These are phyloP conservation scores for Heterohyrax brucei DNA, from an alignment of 2,797 vertebrate species.

Conservation along the genomic window DNA sequence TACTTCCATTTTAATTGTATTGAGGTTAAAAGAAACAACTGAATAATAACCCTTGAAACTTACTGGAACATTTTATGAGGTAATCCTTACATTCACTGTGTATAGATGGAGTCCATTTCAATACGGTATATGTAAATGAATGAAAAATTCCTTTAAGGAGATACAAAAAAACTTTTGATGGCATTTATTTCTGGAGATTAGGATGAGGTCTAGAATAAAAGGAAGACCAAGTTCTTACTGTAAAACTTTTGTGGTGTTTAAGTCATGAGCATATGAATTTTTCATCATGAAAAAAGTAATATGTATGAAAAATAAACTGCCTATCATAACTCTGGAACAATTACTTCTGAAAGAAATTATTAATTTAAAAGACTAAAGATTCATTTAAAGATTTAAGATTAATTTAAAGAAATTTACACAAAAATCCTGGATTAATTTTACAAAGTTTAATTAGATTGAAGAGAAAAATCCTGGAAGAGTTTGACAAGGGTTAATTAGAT, in stretches of 20 bases:
- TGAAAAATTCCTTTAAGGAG: background rate
- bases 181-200: background rate
- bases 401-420: background rate
- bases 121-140: background rate
- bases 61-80: background rate
- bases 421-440: background rate
- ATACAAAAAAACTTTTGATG: background rate
- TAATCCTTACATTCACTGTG: background rate
- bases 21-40: background rate
- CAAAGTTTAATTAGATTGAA: conserved; percentile 3
- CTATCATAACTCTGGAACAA: background rate
- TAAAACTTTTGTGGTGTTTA: background rate
- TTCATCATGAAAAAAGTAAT: background rate
- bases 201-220: background rate
- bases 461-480: background rate
- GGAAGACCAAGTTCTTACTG: background rate
- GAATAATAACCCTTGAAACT: background rate
- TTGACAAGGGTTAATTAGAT: conserved; percentile 24
- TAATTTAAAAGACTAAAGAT: conserved; percentile 1
- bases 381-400: background rate
- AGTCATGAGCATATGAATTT: background rate
- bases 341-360: conserved; percentile 37
- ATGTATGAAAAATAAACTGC: background rate
- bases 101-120: background rate
- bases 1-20: background rate